These are phyloP conservation scores for Solenopsis invicta DNA, from an alignment of 1,140 invertebrate species.

Conservation along the genomic window DNA sequence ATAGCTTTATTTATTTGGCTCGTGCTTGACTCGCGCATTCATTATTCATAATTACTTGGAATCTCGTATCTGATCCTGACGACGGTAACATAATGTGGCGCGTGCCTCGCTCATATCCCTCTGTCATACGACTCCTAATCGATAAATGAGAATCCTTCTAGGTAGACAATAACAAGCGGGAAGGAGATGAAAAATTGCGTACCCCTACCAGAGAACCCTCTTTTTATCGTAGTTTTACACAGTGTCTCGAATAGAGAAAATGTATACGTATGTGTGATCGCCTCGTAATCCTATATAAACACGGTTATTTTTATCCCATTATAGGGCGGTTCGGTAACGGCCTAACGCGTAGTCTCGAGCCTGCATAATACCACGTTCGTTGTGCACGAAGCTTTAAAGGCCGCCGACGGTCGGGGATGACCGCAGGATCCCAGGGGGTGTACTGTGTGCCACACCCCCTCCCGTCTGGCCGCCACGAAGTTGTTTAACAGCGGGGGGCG, in stretches of 20 bases:
- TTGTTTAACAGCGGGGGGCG: constrained; percentile 76
- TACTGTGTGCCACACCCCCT: constrained; percentile 73
- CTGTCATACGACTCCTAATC: constrained; percentile 45
- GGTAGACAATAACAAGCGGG: constrained; percentile 34
- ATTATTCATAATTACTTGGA: constrained; percentile 47
- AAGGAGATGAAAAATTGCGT: constrained; percentile 49
- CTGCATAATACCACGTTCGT: constrained; percentile 72
- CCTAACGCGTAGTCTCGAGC: constrained; percentile 42
- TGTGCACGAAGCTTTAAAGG: constrained; percentile 75
- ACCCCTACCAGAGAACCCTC: constrained; percentile 29
- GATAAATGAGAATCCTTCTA: constrained; percentile 46
- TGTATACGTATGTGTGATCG: constrained; percentile 47
- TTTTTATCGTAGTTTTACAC: neutral
- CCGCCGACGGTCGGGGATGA: constrained; percentile 78
- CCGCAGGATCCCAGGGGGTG: constrained; percentile 74
- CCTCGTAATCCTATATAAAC: constrained; percentile 79
- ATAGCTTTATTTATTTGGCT: constrained; percentile 4
- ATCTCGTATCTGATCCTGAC: constrained; percentile 21
- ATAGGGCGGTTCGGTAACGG: constrained; percentile 74
- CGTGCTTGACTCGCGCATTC: neutral
- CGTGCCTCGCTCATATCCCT: neutral
- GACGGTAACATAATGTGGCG: constrained; percentile 2
- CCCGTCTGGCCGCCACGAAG: constrained; percentile 62
- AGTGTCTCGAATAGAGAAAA: constrained; percentile 59
- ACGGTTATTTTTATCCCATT: constrained; percentile 81